Percentiles rank a stretch among this genome's conserved stretches.
phyloP scores from a whole-genome alignment of 2,888 invertebrate genomes.

The Ichneumoninae sp. region DNA sequence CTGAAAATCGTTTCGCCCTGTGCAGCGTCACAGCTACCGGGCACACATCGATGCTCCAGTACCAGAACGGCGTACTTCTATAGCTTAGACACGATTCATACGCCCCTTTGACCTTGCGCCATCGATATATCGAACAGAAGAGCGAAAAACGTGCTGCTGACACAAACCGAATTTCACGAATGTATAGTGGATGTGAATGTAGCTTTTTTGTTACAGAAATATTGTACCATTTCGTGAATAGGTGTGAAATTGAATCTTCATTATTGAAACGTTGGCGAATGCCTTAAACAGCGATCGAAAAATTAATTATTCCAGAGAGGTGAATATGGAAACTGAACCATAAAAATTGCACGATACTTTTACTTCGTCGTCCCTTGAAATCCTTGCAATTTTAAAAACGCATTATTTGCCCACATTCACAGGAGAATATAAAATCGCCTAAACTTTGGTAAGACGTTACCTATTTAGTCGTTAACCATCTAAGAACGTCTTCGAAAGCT shows the following conservation, averaged over 20 bases:
- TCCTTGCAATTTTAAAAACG: background rate
- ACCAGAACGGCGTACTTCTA: background rate
- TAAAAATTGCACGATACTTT: no score
- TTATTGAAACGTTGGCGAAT: background rate
- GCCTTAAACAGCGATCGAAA: background rate
- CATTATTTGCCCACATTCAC: background rate
- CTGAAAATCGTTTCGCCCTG: constrained; percentile 43
- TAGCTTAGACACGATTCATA: background rate
- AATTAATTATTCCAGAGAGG: background rate
- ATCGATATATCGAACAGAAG: background rate
- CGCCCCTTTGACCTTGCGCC: background rate
- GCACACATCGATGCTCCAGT: background rate
- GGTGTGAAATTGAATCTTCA: background rate
- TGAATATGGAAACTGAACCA: background rate
- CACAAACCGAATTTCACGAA: background rate
- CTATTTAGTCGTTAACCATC: background rate
- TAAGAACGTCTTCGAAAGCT: background rate
- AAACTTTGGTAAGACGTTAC: background rate
- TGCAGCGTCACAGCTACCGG: background rate
- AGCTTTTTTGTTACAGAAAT: background rate
- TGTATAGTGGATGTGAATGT: background rate
- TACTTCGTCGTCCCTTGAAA: no score
- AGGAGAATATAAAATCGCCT: background rate
- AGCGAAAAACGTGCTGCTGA: background rate
- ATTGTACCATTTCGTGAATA: background rate